phyloP scores from a whole-genome alignment of 2,113 vertebrate species.

The Brachypodius melanocephalos region DNA sequence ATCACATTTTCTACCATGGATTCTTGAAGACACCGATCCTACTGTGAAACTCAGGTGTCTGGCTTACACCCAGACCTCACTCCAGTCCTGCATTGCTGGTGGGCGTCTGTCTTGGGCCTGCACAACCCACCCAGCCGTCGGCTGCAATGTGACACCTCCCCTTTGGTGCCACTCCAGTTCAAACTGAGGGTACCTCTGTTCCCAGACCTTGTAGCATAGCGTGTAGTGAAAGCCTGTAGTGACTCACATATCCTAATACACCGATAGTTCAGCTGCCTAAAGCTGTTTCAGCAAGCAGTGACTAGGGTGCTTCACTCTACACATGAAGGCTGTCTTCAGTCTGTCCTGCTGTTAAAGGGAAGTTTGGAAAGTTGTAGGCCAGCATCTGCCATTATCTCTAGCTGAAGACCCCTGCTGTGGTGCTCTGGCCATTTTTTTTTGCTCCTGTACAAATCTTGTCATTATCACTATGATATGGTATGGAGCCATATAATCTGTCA shows the following conservation, averaged over 20 bases:
- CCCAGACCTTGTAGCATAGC: not conserved
- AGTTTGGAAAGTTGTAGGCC: not conserved
- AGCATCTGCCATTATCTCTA: not conserved
- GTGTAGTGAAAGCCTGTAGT: not conserved
- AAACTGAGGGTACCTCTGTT: accelerated
- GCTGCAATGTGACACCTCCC: accelerated
- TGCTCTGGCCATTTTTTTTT: not conserved
- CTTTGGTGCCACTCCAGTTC: accelerated
- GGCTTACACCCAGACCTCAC: accelerated
- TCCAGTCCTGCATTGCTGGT: accelerated
- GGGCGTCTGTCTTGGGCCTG: accelerated
- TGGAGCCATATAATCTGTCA: not conserved
- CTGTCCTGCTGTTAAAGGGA: not conserved
- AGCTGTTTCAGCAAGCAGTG: not conserved
- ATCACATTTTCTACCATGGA: accelerated
- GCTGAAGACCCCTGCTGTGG: not conserved
- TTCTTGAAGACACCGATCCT: not conserved
- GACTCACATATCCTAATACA: accelerated
- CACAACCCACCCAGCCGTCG: accelerated
- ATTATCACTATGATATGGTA: accelerated
- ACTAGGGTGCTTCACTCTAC: not conserved
- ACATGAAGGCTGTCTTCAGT: not conserved
- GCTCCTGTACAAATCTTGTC: not conserved
- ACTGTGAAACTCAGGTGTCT: not conserved
- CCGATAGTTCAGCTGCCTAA: not conserved